These are phyloP conservation scores for Amiota minor DNA, from an alignment of 2,888 invertebrate species.

Conservation along the genomic window DNA sequence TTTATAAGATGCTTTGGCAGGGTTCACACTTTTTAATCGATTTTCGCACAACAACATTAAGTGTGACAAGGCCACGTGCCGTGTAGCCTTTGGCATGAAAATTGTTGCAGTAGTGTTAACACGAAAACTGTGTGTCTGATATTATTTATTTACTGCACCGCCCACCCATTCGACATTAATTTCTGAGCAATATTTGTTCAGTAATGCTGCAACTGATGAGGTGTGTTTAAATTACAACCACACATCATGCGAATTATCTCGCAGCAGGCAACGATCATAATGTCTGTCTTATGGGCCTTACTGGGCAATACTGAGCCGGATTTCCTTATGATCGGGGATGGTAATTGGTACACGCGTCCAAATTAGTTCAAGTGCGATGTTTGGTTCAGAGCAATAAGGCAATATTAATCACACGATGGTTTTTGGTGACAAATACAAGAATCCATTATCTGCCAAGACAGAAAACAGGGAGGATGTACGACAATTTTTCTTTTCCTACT, in stretches of 20 bases:
- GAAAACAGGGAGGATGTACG: too few species aligned
- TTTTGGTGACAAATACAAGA: too few species aligned
- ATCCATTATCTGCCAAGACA: too few species aligned
- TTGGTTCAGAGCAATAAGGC: neutral
- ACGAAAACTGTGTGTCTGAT: neutral
- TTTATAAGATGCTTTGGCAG: too few species aligned
- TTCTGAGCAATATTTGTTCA: neutral
- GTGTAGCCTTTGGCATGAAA: neutral
- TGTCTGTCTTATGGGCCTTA: neutral
- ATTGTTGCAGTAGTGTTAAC: constrained; percentile 4
- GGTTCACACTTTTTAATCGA: too few species aligned
- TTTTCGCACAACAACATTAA: too few species aligned
- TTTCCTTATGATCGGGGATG: too few species aligned
- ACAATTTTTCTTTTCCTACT: too few species aligned
- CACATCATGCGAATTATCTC: constrained; percentile 4
- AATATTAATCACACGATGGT: too few species aligned
- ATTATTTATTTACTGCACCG: neutral
- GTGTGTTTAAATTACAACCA: constrained; percentile 12
- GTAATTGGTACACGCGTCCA: neutral
- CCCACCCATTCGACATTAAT: neutral
- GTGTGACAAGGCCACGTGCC: too few species aligned
- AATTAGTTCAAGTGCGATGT: constrained; percentile 1
- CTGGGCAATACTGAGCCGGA: too few species aligned
- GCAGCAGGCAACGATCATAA: neutral
- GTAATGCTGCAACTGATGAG: constrained; percentile 15